Conservation (phyloP, 1,140 invertebrate species). For the Achatina immaculata region DNA sequence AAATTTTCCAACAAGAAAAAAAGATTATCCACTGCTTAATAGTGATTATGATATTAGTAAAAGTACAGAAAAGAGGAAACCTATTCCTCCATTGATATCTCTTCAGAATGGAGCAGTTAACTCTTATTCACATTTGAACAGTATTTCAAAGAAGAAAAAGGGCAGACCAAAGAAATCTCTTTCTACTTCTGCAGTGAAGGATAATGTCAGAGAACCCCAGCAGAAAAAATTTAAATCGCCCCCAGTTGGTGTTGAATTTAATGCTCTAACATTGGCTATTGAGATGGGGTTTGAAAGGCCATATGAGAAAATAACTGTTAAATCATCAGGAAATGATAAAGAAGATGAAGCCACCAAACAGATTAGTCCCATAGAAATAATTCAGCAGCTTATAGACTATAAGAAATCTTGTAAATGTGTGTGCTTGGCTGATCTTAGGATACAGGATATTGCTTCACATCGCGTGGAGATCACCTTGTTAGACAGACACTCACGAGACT, state of each 20-base stretch:
- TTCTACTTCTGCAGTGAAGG: not conserved
- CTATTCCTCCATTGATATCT: no score
- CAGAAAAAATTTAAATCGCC: not conserved
- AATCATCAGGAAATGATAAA: not conserved
- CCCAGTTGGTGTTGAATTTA: not conserved
- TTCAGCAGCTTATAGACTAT: slow-evolving; percentile 25
- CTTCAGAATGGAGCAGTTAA: not conserved
- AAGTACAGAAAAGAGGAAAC: no score
- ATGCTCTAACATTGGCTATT: slow-evolving; percentile 5
- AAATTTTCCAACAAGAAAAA: no score
- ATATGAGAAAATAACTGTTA: not conserved
- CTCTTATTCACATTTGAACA: not conserved
- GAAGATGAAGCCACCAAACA: slow-evolving; percentile 17
- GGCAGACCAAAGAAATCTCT: not conserved
- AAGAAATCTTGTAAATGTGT: slow-evolving; percentile 9
- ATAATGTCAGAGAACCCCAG: not conserved
- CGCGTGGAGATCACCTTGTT: slow-evolving; percentile 3
- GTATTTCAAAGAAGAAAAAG: not conserved
- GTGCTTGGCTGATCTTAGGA: not conserved
- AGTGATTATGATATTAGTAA: no score
- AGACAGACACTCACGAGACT: slow-evolving; percentile 20
- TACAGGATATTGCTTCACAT: slow-evolving; percentile 22
- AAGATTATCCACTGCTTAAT: no score
- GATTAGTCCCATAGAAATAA: slow-evolving; percentile 18
- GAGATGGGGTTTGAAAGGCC: slow-evolving; percentile 14